phyloP scores from a whole-genome alignment of 2,888 invertebrate species.

The Cheilosia impressa region DNA sequence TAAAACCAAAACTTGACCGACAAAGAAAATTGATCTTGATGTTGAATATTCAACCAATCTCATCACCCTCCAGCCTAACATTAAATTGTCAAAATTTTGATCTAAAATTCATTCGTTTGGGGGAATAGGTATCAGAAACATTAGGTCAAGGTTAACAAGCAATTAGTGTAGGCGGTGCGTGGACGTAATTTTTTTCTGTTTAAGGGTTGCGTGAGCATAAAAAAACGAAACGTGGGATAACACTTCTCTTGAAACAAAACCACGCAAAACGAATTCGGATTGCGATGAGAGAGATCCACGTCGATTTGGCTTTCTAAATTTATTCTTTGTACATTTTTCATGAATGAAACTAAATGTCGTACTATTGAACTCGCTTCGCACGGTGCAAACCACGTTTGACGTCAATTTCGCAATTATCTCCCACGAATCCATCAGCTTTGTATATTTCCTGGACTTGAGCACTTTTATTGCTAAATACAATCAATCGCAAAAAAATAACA shows the following conservation, averaged over 20 bases:
- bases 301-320: not conserved
- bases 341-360: slow-evolving; percentile 26
- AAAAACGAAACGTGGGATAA: not conserved
- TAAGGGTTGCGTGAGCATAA: not conserved
- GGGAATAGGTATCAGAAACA: not conserved
- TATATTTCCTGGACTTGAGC: slow-evolving; percentile 23
- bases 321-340: not conserved
- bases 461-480: slow-evolving; percentile 7
- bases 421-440: slow-evolving; percentile 14
- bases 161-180: not conserved
- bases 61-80: no score
- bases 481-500: not conserved
- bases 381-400: slow-evolving; percentile 7
- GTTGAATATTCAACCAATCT: no score
- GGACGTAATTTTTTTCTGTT: not conserved
- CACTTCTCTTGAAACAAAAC: not conserved
- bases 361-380: not conserved
- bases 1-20: no score
- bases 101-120: not conserved
- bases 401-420: slow-evolving; percentile 27
- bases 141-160: not conserved
- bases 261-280: not conserved
- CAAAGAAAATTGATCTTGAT: no score
- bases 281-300: not conserved
- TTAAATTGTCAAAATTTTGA: not conserved